Base-by-base conservation (phyloP, 2,888 invertebrate genomes). In the Sarcophaga caerulescens region DNA sequence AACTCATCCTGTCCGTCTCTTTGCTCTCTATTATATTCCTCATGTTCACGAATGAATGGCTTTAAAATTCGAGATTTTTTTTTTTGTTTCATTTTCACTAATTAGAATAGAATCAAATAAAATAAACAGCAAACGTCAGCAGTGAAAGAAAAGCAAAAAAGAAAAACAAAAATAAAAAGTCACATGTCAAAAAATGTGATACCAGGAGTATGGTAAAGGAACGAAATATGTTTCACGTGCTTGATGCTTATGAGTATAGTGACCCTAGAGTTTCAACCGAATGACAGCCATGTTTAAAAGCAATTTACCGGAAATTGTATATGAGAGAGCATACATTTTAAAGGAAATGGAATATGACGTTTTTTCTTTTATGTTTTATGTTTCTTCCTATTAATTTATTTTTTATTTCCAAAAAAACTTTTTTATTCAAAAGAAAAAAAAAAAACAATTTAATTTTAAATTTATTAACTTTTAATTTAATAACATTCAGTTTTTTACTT, bases 91-190 rank as follows among this genome's bases (percentile, higher is more conserved):
- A 65, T 79, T 68, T 84, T 25, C 70, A 84, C 84, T 84, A 79
- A 84, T 84, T 84, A 75, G 23, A 84, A 75, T 45, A n/a, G 35
- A 66, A 66, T 65, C 69, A 78, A 79, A 79, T 73, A 44, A 77
- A 71, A 76, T 23, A 21, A 77, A 57, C 11, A 52, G 17, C 52
- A 52, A 52, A 77, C 23, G 60, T 70, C 17, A 44, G 17, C 3
- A 66, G 35, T 35, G 44, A 23, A 35, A 68, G n/a, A 12, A 60
- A 3, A 66, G 69, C 23, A 35, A 68, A 23, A 14, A 47, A 14
- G 12, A 1, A 57, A 81, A 45, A 52, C 12, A 5, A 52, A 17
- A 52, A 52, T 3, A 14, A 14, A 35, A 35, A 35, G 35, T 12
- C 52, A 52, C 52, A 52, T 14, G 17, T 14, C 12, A 52, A 14